Evolutionary conservation across 2,888 invertebrate genomes (phyloP).

Genomic region (Drosophila mimetica): DNA sequence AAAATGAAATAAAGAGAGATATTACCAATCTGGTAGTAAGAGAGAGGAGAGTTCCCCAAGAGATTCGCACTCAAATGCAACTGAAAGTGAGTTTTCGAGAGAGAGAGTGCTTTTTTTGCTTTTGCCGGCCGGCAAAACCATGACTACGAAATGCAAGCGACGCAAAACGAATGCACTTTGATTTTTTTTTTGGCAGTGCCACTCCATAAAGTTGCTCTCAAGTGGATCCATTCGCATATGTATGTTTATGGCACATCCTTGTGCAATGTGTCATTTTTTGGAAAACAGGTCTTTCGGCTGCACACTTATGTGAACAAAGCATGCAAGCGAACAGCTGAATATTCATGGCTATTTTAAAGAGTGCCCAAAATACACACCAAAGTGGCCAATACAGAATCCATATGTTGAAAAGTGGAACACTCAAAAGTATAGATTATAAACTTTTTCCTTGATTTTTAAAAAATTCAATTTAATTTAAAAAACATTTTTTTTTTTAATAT

Average conservation of each 20-base stretch:
- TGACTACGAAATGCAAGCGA: constrained; percentile 20
- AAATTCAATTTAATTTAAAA: no score
- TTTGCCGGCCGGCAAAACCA: constrained; percentile 72
- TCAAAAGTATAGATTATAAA: no score
- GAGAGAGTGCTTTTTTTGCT: constrained; percentile 16
- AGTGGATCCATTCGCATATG: constrained; percentile 17
- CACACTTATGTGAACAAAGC: constrained; percentile 5
- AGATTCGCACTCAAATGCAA: constrained; percentile 16
- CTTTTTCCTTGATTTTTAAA: no score
- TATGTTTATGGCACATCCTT: constrained; percentile 38
- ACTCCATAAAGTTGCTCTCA: constrained; percentile 21
- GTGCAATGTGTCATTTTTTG: constrained; percentile 41
- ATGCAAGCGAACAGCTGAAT: constrained; percentile 27
- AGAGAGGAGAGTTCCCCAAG: constrained; percentile 18
- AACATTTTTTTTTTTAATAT: no score
- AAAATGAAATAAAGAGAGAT: background rate
- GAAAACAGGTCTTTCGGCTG: constrained; percentile 60
- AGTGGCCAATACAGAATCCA: background rate
- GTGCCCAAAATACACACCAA: background rate
- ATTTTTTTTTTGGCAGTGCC: background rate
- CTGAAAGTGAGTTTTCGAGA: constrained; percentile 11
- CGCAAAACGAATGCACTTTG: constrained; percentile 20
- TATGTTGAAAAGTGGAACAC: background rate
- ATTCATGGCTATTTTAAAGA: constrained; percentile 9
- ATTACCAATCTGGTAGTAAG: constrained; percentile 1